Evolutionary conservation across 2,888 invertebrate genomes (phyloP), one percentile per base, ranked within the genome.

Genomic region (Leptogaster cylindrica): DNA sequence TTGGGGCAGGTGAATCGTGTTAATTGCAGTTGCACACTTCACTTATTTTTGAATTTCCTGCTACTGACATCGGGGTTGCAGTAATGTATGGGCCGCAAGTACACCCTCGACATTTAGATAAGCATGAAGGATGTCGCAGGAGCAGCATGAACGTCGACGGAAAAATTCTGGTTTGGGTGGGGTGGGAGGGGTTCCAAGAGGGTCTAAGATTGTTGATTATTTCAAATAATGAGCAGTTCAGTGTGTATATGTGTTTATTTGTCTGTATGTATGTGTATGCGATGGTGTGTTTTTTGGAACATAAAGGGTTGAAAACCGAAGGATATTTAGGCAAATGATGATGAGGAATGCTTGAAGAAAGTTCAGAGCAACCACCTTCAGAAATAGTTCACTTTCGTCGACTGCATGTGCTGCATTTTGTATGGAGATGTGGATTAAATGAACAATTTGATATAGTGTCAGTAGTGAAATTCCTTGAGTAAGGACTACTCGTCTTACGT

Each of bases 31-130:
- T 55, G 55, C 23, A 55, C 39, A 55, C 55, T 55, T 55, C 55
- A 55, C 55, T 55, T 55, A 55, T 39, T 55, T 55, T 55, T 55
- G 55, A 36, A 55, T 55, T 39, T 55, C 55, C 55, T 55, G 5
- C 14, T 39, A 20, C 36, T 8, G 31, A 55, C 31, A 52, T 28
- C n/a, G 20, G 52, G 33, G 18, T 20, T 31, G 16, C 16, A 5
- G 31, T 27, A 18, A 23, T 51, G 14, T 28, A 51, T 16, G 31
- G 16, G 51, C 31, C 20, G 14, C 33, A 16, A 52, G 52, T 52
- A 14, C 52, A 8, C 27, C 23, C 33, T 33, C 14, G 7, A 27
- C 27, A 25, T 20, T 7, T 14, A 50, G 50, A 27, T 27, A 50
- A 50, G 14, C 2, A 50, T 25, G 50, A 50, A 50, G 50, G 28